Evolutionary conservation across 2,113 vertebrate species (phyloP).

Genomic region (cattle (Bos taurus)): DNA sequence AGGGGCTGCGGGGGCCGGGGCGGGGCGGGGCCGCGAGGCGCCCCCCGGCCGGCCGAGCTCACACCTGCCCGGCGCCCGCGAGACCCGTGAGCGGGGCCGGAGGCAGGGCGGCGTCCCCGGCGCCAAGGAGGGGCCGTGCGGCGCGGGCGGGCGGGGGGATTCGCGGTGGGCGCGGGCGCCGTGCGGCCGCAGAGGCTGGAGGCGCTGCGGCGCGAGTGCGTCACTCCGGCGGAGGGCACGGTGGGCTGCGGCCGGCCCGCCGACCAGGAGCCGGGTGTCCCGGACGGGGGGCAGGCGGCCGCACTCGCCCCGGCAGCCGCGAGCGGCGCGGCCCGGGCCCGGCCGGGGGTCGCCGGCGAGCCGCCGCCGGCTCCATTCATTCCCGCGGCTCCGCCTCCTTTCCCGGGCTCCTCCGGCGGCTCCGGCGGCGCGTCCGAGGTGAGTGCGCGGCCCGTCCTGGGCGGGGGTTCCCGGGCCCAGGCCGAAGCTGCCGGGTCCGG

Average conservation of each 20-base stretch:
- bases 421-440: slow-evolving; percentile 18
- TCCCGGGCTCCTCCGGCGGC: not conserved
- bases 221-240: slow-evolving; percentile 62
- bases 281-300: not conserved
- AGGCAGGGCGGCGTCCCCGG: not conserved
- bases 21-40: not conserved
- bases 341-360: not conserved
- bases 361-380: slow-evolving; percentile 56
- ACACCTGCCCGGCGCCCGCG: not conserved
- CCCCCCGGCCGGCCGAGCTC: not conserved
- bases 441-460: not conserved
- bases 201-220: slow-evolving; percentile 63
- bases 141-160: slow-evolving; percentile 24
- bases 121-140: not conserved
- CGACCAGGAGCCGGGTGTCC: not conserved
- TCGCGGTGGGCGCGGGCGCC: slow-evolving; percentile 40
- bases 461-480: not conserved
- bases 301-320: not conserved
- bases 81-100: not conserved
- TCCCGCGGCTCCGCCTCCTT: slow-evolving; percentile 62
- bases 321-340: not conserved
- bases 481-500: not conserved
- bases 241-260: slow-evolving; percentile 55
- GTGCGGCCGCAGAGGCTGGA: not conserved
- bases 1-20: not conserved